A percentile compares a stretch with the other conserved stretches of the same genome.
Evolutionary conservation across 2,113 vertebrate genomes (phyloP).

Genomic region (Fregetta grallaria): DNA sequence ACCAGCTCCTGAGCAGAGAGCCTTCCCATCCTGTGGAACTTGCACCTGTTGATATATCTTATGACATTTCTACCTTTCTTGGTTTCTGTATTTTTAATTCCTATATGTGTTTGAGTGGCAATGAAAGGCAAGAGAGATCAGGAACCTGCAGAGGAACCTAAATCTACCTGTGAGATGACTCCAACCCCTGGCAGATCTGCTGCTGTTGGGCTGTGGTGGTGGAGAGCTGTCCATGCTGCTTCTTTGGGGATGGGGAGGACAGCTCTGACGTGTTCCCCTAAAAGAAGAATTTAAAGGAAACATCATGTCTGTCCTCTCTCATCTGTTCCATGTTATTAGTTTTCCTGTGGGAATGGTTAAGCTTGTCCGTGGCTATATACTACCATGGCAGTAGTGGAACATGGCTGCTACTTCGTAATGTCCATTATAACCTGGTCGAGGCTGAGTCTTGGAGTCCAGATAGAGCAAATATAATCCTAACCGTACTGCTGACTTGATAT

Average conservation of each 20-base stretch:
- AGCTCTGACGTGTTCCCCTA: not conserved
- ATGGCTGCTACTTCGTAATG: not conserved
- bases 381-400: not conserved
- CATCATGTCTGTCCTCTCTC: not conserved
- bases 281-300: not conserved
- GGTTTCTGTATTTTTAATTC: not conserved
- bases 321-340: not conserved
- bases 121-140: not conserved
- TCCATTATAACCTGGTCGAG: not conserved
- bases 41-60: not conserved
- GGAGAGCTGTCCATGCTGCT: not conserved
- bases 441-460: not conserved
- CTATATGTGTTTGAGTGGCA: not conserved
- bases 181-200: not conserved
- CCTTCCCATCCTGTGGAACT: not conserved
- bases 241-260: not conserved
- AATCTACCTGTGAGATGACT: not conserved
- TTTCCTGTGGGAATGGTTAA: not conserved
- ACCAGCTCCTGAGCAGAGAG: not conserved
- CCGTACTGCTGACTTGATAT: not conserved
- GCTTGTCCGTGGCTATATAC: not conserved
- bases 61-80: not conserved
- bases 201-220: not conserved
- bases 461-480: not conserved
- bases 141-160: not conserved